Conservation (phyloP, 2,797 vertebrate genomes). For the Falco rusticolus region DNA sequence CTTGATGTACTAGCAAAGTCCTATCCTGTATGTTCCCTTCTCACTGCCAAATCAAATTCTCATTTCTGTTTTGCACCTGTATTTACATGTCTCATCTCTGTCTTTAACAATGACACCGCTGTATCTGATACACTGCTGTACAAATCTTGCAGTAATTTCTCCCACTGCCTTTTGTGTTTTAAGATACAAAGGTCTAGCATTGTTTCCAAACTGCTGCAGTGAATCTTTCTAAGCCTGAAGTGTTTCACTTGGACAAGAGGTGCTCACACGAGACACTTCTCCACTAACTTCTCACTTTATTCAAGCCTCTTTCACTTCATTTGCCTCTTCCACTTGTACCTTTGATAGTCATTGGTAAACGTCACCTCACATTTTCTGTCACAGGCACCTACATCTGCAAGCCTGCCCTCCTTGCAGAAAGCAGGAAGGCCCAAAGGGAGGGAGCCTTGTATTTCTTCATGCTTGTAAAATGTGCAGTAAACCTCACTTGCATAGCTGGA, state of each 20-base stretch:
- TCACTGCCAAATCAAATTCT: not conserved
- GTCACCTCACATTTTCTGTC: not conserved
- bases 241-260: slow-evolving; percentile 16
- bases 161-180: not conserved
- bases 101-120: not conserved
- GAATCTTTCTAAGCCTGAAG: not conserved
- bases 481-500: not conserved
- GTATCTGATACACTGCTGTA: not conserved
- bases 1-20: not conserved
- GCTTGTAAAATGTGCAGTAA: not conserved
- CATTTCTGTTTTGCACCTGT: not conserved
- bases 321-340: not conserved
- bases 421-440: not conserved
- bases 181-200: not conserved
- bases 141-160: not conserved
- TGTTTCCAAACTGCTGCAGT: slow-evolving; percentile 25
- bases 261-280: not conserved
- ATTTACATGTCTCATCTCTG: not conserved
- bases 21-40: not conserved
- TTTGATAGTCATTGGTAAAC: not conserved
- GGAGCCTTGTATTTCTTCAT: not conserved
- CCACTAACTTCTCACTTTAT: not conserved
- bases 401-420: not conserved
- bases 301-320: not conserved
- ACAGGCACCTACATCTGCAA: not conserved